Evolutionary conservation across 92 coral and sea anemone genomes (phyloP).

Genomic region (Parazoanthus atlanticus): DNA sequence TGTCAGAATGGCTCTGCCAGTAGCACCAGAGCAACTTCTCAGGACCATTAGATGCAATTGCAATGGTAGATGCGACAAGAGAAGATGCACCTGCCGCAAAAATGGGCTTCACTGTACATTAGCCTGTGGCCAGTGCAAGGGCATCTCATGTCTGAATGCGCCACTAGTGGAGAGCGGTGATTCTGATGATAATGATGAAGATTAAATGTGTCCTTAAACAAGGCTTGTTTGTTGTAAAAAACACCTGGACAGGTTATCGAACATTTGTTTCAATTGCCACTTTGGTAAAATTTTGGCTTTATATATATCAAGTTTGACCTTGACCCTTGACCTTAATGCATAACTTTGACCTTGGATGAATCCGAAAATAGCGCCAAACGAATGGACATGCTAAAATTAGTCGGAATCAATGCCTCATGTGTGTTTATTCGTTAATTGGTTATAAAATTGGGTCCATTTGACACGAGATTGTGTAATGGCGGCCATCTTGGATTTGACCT

Average conservation of each 20-base stretch:
- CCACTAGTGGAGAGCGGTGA: slow-evolving; percentile 32
- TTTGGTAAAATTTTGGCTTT: no score
- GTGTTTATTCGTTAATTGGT: background rate
- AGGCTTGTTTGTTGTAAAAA: no score
- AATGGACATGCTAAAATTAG: background rate
- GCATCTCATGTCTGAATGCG: slow-evolving; percentile 24
- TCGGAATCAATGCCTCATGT: background rate
- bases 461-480: background rate
- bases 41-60: slow-evolving; percentile 35
- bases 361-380: background rate
- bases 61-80: slow-evolving; percentile 49
- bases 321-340: slow-evolving; percentile 2
- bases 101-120: slow-evolving; percentile 51
- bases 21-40: slow-evolving; percentile 45
- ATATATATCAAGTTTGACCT: no score
- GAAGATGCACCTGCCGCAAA: slow-evolving; percentile 32
- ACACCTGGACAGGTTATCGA: no score
- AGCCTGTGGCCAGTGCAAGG: slow-evolving; percentile 49
- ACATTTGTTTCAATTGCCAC: no score
- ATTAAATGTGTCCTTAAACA: no score
- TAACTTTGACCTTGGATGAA: background rate
- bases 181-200: slow-evolving; percentile 41
- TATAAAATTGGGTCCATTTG: background rate
- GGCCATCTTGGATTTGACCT: background rate
- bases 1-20: slow-evolving; percentile 41